Conservation (phyloP, 2,797 vertebrate genomes). For the Ptychobarbus kaznakovi region DNA sequence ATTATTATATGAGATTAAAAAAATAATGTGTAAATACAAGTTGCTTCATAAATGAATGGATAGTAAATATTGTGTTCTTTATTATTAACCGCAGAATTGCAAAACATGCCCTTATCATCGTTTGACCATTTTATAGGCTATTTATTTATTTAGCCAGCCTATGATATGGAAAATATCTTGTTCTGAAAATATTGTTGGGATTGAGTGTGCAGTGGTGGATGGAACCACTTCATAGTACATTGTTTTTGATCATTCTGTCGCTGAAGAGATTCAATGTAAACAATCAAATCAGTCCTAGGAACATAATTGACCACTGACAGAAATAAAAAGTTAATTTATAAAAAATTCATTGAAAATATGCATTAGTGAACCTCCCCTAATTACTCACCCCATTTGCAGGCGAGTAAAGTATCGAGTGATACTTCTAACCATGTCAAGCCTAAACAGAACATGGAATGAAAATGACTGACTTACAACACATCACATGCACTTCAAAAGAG, state of each 20-base stretch:
- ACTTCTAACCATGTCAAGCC: slow-evolving; percentile 22
- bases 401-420: no score
- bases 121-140: not conserved
- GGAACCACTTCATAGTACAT: not conserved
- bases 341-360: not conserved
- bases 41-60: not conserved
- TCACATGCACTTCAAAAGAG: slow-evolving; percentile 76
- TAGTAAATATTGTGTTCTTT: not conserved
- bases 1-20: not conserved
- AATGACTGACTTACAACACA: slow-evolving; percentile 52
- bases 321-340: not conserved
- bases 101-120: not conserved
- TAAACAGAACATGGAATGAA: slow-evolving; percentile 39
- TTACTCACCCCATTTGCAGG: not conserved
- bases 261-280: not conserved
- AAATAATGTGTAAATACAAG: not conserved
- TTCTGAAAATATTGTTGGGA: not conserved
- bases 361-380: not conserved
- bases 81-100: not conserved
- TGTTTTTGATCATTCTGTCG: not conserved
- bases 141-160: not conserved
- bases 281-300: not conserved
- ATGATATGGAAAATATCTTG: slow-evolving; percentile 6
- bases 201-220: not conserved
- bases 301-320: not conserved